These are phyloP conservation scores for Acrocephalus scirpaceus DNA, from an alignment of 2,797 vertebrate genomes.

Conservation along the genomic window DNA sequence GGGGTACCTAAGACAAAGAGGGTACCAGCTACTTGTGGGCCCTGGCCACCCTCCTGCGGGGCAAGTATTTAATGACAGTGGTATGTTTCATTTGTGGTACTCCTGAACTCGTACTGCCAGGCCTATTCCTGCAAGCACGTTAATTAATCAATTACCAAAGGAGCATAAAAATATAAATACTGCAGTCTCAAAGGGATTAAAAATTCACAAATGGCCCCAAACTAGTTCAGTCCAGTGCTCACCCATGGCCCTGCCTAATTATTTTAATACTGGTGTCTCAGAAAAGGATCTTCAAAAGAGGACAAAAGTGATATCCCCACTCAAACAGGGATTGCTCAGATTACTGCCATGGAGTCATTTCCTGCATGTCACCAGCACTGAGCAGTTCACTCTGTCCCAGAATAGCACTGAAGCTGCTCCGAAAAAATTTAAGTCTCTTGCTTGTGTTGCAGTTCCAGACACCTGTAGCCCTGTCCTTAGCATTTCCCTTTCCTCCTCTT, in stretches of 20 bases:
- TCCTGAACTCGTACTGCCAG: background rate
- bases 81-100: background rate
- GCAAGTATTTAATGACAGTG: background rate
- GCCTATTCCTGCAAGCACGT: background rate
- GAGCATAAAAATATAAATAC: background rate
- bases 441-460: background rate
- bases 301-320: background rate
- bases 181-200: background rate
- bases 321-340: background rate
- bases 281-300: background rate
- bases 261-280: background rate
- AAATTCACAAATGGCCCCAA: background rate
- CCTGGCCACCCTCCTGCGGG: background rate
- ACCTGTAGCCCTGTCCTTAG: background rate
- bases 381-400: background rate
- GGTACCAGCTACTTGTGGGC: background rate
- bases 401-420: background rate
- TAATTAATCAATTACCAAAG: background rate
- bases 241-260: background rate
- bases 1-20: background rate
- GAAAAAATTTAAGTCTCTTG: background rate
- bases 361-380: background rate
- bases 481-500: background rate
- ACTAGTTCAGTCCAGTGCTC: background rate
- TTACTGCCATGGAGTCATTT: slow-evolving; percentile 10